These are phyloP conservation scores for Thunnus thynnus DNA, from an alignment of 2,113 vertebrate genomes.

Conservation along the genomic window DNA sequence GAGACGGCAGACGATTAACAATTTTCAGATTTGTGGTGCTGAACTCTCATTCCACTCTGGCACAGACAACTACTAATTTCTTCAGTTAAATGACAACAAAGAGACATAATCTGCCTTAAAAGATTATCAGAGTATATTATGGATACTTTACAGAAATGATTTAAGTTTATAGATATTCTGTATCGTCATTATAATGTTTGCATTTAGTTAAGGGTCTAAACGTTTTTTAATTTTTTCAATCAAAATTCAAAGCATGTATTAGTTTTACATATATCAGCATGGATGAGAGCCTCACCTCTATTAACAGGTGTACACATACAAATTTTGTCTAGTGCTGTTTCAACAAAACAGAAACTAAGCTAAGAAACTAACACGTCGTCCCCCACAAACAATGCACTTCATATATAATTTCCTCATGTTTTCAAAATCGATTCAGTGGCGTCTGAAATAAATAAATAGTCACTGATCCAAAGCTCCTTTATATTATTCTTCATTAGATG, in stretches of 20 bases:
- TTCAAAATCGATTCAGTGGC: too few species aligned
- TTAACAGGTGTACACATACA: too few species aligned
- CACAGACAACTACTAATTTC: background rate
- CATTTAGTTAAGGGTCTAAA: background rate
- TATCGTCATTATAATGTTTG: background rate
- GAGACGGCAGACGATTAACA: slow-evolving; percentile 21
- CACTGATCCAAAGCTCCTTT: too few species aligned
- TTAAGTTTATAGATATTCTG: background rate
- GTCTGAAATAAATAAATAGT: background rate
- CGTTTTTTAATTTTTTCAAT: background rate
- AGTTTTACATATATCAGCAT: too few species aligned
- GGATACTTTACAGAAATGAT: background rate
- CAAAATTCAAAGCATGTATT: too few species aligned
- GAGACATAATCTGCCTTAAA: background rate
- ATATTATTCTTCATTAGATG: too few species aligned
- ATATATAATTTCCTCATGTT: too few species aligned
- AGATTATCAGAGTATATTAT: background rate
- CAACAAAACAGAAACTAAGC: too few species aligned
- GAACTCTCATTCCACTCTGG: background rate
- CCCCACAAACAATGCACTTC: too few species aligned
- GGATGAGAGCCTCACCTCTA: too few species aligned
- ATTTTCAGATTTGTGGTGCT: slow-evolving; percentile 25
- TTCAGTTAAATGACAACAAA: slow-evolving; percentile 13
- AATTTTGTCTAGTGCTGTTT: too few species aligned
- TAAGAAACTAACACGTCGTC: too few species aligned